Evolutionary conservation across 2,888 invertebrate species (phyloP).

Genomic region (Mythimna pallens): DNA sequence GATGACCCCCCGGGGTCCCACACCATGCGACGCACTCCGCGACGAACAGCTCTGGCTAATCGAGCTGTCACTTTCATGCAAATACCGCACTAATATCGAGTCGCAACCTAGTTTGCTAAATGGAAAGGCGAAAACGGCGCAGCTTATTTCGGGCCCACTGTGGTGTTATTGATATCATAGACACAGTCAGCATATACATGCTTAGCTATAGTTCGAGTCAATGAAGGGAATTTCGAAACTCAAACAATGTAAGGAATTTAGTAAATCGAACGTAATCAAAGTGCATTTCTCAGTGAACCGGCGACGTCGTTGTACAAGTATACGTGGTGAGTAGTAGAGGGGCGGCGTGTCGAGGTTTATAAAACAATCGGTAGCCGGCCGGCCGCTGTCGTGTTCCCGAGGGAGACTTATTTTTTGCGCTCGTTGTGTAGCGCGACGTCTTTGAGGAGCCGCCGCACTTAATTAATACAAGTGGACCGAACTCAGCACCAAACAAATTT

Average conservation of each 20-base stretch:
- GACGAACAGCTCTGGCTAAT: slow-evolving; percentile 24
- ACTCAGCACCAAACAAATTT: slow-evolving; percentile 84
- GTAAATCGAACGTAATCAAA: slow-evolving; percentile 21
- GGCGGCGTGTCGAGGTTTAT: slow-evolving; percentile 29
- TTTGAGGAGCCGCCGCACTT: slow-evolving; percentile 78
- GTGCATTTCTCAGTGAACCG: slow-evolving; percentile 3
- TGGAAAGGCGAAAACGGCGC: background rate
- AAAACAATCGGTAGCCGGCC: slow-evolving; percentile 43
- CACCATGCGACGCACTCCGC: background rate
- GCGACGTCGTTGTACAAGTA: slow-evolving; percentile 30
- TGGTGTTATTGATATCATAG: too few relatives aligned
- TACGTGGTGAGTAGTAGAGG: slow-evolving; percentile 15
- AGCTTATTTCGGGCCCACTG: background rate
- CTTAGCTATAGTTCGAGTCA: too few relatives aligned
- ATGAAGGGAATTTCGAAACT: background rate
- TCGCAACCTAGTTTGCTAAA: slow-evolving; percentile 6
- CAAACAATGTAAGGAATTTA: slow-evolving; percentile 19
- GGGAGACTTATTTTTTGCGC: slow-evolving; percentile 66
- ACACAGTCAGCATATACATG: background rate
- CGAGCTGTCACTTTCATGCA: slow-evolving; percentile 31
- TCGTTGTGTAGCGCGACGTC: slow-evolving; percentile 66
- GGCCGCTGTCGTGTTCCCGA: slow-evolving; percentile 33
- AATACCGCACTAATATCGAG: slow-evolving; percentile 31
- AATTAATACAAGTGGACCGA: slow-evolving; percentile 81
- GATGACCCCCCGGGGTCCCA: background rate